These are phyloP conservation scores for Scaptomyza hsui DNA, from an alignment of 1,140 invertebrate genomes.

Conservation along the genomic window DNA sequence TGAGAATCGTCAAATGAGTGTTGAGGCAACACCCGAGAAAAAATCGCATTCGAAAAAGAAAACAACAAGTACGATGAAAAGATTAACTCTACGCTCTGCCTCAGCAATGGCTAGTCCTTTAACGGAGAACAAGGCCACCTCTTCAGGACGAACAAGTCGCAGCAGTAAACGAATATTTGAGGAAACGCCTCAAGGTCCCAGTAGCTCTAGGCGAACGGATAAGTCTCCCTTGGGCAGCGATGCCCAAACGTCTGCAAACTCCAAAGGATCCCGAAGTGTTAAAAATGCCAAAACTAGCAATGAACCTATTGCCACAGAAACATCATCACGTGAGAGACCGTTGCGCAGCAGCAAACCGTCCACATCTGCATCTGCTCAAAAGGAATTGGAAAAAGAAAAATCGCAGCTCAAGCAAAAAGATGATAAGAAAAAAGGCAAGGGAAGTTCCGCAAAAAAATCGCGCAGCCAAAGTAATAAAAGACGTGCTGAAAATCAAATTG, in stretches of 20 bases:
- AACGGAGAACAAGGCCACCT: not conserved
- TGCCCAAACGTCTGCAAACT: conserved; percentile 15
- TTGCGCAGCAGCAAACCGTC: not conserved
- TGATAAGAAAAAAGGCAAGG: no score
- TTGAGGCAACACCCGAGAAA: conserved; percentile 9
- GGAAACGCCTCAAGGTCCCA: conserved; percentile 2
- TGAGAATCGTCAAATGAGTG: not conserved
- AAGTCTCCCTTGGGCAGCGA: conserved; percentile 33
- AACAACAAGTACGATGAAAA: not conserved
- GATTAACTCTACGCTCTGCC: conserved; percentile 1
- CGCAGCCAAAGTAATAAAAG: no score
- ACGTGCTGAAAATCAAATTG: no score
- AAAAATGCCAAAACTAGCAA: not conserved
- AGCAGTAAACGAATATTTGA: not conserved
- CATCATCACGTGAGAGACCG: not conserved
- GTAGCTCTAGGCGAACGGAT: conserved; percentile 35
- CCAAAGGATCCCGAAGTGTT: not conserved
- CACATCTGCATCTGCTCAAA: not conserved
- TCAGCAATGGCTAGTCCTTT: conserved; percentile 5
- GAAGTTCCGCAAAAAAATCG: no score
- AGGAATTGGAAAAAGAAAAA: no score
- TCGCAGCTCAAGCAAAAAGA: no score
- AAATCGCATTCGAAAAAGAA: not conserved
- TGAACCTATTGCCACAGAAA: not conserved
- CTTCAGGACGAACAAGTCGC: conserved; percentile 28